These are phyloP conservation scores for Caenorhabditis parvicauda DNA, from an alignment of 2,888 invertebrate species.

Conservation along the genomic window DNA sequence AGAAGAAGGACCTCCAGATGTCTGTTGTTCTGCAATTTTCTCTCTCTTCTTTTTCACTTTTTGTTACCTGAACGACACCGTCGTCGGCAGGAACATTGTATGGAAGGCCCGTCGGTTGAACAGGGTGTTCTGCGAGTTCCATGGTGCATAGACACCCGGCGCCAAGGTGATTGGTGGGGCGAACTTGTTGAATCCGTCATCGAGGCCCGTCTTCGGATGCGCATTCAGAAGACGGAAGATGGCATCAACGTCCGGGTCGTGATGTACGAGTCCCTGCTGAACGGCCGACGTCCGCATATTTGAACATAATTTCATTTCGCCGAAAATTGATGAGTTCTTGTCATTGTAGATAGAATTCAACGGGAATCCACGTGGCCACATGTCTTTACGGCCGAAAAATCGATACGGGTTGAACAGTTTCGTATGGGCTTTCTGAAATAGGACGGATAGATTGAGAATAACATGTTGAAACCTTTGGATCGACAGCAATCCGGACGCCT, in stretches of 20 bases:
- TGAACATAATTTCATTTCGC: constrained; percentile 15
- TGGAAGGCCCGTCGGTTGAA: constrained; percentile 40
- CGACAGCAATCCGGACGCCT: too few relatives aligned
- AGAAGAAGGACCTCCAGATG: constrained; percentile 40
- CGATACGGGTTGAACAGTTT: constrained; percentile 37
- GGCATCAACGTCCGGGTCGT: constrained; percentile 40
- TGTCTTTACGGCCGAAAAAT: constrained; percentile 25
- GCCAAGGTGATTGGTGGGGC: constrained; percentile 33
- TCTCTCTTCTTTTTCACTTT: too few relatives aligned
- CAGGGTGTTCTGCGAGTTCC: constrained; percentile 45
- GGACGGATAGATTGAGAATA: too few relatives aligned
- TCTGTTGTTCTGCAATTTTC: constrained; percentile 24
- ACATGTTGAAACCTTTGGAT: too few relatives aligned
- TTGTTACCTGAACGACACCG: constrained; percentile 33
- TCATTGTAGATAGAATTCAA: constrained; percentile 27
- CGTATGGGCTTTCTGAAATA: too few relatives aligned
- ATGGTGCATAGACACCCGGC: constrained; percentile 34
- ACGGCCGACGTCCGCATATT: constrained; percentile 26
- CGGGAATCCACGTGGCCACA: constrained; percentile 44
- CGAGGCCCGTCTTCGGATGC: constrained; percentile 13
- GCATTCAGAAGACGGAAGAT: constrained; percentile 35
- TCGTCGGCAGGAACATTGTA: constrained; percentile 37
- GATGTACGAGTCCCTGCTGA: constrained; percentile 39
- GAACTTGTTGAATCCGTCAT: constrained; percentile 29
- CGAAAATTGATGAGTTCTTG: constrained; percentile 13